These are phyloP conservation scores for Parasteatoda tepidariorum DNA, from an alignment of 1,140 invertebrate species.

Conservation along the genomic window DNA sequence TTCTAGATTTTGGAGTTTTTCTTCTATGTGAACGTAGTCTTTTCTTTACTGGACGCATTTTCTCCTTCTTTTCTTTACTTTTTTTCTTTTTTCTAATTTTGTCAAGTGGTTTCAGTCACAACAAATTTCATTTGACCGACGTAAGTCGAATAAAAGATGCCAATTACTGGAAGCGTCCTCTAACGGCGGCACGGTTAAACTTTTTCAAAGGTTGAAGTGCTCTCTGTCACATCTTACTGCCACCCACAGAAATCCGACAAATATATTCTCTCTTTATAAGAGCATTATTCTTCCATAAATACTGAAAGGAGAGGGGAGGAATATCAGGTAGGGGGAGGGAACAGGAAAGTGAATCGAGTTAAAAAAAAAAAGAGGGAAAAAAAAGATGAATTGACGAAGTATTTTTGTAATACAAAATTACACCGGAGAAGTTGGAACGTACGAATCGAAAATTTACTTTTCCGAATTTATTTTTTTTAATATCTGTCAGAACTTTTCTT, in stretches of 20 bases:
- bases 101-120: neutral
- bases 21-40: too few relatives aligned
- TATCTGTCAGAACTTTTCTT: neutral
- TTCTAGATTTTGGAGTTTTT: too few relatives aligned
- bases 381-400: neutral
- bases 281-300: neutral
- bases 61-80: neutral
- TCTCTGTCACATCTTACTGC: neutral
- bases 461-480: too few relatives aligned
- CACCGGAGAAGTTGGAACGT: neutral
- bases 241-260: neutral
- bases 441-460: neutral
- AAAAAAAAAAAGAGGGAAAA: too few relatives aligned
- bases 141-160: neutral
- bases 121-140: neutral
- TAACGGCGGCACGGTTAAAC: neutral
- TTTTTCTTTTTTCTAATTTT: neutral
- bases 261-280: neutral
- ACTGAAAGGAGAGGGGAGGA: neutral
- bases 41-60: too few relatives aligned
- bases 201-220: neutral
- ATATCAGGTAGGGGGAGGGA: too few relatives aligned
- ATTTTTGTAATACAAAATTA: neutral
- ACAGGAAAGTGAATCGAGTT: neutral
- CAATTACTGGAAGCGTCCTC: neutral